Conservation (phyloP, 1,140 invertebrate species). For the Hypsibius dujardini region DNA sequence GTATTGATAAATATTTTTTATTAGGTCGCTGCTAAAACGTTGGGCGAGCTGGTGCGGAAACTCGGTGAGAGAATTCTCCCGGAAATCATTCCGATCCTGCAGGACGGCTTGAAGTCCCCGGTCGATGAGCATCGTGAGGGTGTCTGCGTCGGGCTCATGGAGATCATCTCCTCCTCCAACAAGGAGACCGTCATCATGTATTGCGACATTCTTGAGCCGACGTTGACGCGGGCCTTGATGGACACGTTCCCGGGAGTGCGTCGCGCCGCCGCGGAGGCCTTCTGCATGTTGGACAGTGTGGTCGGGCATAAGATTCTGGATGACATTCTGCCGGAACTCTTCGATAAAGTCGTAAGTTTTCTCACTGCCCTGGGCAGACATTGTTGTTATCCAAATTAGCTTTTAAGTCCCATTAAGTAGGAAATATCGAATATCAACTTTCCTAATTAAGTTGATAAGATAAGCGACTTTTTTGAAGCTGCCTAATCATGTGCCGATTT, state of each 20-base stretch:
- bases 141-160: conserved; percentile 89
- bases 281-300: conserved; percentile 81
- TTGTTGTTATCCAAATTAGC: too few relatives aligned
- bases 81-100: conserved; percentile 92
- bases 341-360: conserved; percentile 49
- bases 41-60: conserved; percentile 92
- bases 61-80: conserved; percentile 88
- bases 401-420: too few relatives aligned
- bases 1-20: conserved; percentile 17
- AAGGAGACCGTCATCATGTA: conserved; percentile 82
- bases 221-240: conserved; percentile 73
- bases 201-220: conserved; percentile 90
- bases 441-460: too few relatives aligned
- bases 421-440: too few relatives aligned
- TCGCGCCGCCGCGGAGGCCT: conserved; percentile 82
- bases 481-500: too few relatives aligned
- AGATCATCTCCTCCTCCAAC: conserved; percentile 91
- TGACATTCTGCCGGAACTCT: conserved; percentile 79
- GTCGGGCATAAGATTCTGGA: conserved; percentile 86
- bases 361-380: too few relatives aligned
- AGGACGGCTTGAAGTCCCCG: conserved; percentile 73
- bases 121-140: conserved; percentile 82
- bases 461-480: too few relatives aligned
- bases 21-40: conserved; percentile 73
- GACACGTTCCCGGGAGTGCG: conserved; percentile 82